Evolutionary conservation across 2,888 invertebrate genomes (phyloP), one percentile per base, ranked within the genome.

Genomic region (Tetheella fluctuosa): DNA sequence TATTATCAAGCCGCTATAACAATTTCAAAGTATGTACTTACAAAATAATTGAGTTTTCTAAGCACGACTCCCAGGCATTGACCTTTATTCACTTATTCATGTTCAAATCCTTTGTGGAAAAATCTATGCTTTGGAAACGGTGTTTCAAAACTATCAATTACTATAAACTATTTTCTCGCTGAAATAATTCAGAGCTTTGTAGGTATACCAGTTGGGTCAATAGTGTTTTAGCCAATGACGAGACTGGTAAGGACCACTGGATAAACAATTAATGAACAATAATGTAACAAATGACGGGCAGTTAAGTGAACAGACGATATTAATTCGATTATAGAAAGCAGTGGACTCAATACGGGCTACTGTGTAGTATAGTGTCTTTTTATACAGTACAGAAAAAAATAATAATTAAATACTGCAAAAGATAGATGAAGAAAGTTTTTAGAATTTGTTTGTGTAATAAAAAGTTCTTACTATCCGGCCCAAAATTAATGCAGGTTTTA

Each of bases 31-130:
- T 48, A 48, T 20, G 48, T 85, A 85, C 85, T 86, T 85, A 87
- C 80, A 83, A 81, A 86, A 88, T 91, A 90, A 91, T 91, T 88
- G 86, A 84, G 82, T 89, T 90, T 86, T 81, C 86, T 85, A 87
- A 88, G 86, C 91, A 91, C 90, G 90, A 90, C 83, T 87, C 64
- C 66, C 83, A 85, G 89, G 64, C 89, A 84, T 83, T 88, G 87
- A 90, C 85, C 89, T 85, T 84, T 77, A 80, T 81, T 77, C 74
- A 78, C 74, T 84, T 78, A 60, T 52, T 56, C 57, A 52, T 61
- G 59, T 58, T 64, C 62, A 61, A 59, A 58, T 64, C 63, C 59
- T 58, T 48, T 59, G 54, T 58, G 48, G 54, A 59, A 67, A 63
- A 65, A 65, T 56, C 34, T 28, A 55, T 64, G 17, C 20, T 10